phyloP scores from a whole-genome alignment of 2,888 invertebrate species.

The Hypercompe scribonia region DNA sequence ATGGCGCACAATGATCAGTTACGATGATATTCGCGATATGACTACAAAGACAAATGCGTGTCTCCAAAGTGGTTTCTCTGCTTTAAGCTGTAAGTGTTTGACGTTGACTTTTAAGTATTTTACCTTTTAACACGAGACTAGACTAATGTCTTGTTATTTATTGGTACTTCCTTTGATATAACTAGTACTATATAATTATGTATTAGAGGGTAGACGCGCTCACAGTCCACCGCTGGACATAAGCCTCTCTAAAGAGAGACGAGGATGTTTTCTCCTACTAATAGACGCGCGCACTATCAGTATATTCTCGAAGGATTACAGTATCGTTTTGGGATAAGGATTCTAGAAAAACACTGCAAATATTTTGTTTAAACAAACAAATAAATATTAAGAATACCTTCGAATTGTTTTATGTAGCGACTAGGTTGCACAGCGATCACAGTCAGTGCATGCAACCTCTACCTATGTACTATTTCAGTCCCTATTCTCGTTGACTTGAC shows the following conservation, averaged over 20 bases:
- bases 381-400: too few species aligned
- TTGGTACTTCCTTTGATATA: neutral
- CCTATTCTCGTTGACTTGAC: neutral
- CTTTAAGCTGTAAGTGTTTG: conserved; percentile 65
- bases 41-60: conserved; percentile 79
- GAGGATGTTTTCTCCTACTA: too few species aligned
- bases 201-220: too few species aligned
- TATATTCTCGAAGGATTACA: too few species aligned
- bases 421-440: too few species aligned
- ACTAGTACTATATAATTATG: neutral
- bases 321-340: too few species aligned
- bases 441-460: neutral
- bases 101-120: neutral
- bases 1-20: conserved; percentile 72
- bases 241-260: too few species aligned
- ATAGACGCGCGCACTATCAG: too few species aligned
- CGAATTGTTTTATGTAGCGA: too few species aligned
- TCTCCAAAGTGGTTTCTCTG: conserved; percentile 65
- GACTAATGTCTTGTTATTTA: neutral
- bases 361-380: too few species aligned
- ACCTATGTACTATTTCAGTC: neutral
- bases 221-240: too few species aligned
- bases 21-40: conserved; percentile 77
- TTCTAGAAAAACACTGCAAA: too few species aligned
- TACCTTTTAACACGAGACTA: neutral